These are phyloP conservation scores for Coelogynopora nodosa DNA, from an alignment of 2,888 invertebrate species.

Conservation along the genomic window DNA sequence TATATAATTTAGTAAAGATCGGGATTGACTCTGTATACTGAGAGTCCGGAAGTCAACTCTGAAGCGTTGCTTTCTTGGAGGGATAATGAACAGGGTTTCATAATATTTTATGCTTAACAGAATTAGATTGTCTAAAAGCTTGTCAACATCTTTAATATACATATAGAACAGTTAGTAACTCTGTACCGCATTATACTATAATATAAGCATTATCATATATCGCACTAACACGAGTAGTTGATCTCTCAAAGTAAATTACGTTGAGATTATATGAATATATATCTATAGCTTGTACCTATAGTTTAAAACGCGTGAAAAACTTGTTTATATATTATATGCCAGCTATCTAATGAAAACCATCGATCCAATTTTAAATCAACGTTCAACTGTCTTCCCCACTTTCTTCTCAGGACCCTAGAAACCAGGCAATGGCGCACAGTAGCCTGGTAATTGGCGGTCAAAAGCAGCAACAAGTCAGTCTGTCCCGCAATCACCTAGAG, in stretches of 20 bases:
- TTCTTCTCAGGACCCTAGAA: not conserved
- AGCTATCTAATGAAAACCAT: no score
- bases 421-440: no score
- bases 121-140: not conserved
- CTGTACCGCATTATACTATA: not conserved
- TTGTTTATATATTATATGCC: no score
- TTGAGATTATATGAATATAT: no score
- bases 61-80: not conserved
- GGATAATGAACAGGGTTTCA: not conserved
- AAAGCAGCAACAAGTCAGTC: not conserved
- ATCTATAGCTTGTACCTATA: no score
- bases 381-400: not conserved
- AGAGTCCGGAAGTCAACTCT: not conserved
- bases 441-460: not conserved
- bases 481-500: not conserved
- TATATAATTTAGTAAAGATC: not conserved
- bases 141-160: not conserved
- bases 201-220: not conserved
- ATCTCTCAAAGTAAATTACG: no score
- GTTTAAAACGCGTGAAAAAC: no score
- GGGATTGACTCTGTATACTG: not conserved
- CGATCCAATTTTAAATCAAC: no score
- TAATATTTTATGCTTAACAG: not conserved
- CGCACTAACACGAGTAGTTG: not conserved
- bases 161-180: not conserved